Evolutionary conservation across 2,113 vertebrate genomes (phyloP).

Genomic region (Sula dactylatra): DNA sequence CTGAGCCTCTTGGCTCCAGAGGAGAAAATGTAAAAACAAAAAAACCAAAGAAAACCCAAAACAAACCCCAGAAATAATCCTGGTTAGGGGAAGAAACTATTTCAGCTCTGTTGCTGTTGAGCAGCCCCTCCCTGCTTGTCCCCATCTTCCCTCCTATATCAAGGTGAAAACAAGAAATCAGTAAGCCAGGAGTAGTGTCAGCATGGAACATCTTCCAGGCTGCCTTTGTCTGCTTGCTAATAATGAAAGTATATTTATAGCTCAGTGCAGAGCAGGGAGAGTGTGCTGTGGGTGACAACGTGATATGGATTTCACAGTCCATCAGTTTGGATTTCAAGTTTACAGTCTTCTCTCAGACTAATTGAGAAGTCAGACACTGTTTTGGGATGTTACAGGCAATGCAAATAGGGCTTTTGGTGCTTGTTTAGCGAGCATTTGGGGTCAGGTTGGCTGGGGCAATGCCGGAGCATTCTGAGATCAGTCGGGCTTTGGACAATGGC

Average conservation of each 20-base stretch:
- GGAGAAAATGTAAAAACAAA: not conserved
- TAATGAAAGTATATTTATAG: slow-evolving; percentile 67
- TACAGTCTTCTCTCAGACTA: not conserved
- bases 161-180: slow-evolving; percentile 64
- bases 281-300: slow-evolving; percentile 55
- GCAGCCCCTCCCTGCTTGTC: not conserved
- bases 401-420: not conserved
- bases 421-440: not conserved
- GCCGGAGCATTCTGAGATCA: not conserved
- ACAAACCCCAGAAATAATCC: not conserved
- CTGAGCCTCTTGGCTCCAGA: not conserved
- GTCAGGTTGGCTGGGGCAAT: slow-evolving; percentile 12
- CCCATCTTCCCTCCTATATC: not conserved
- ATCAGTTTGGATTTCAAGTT: slow-evolving; percentile 54
- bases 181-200: slow-evolving; percentile 25
- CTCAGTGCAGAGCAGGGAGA: slow-evolving; percentile 27
- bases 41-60: not conserved
- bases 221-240: slow-evolving; percentile 65
- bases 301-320: slow-evolving; percentile 61
- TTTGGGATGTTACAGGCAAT: slow-evolving; percentile 37
- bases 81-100: not conserved
- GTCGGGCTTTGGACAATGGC: not conserved
- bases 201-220: slow-evolving; percentile 42
- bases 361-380: slow-evolving; percentile 49
- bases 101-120: not conserved